Evolutionary conservation across 2,113 vertebrate species (phyloP), one percentile per base, ranked within the genome.

Genomic region (Elgaria multicarinata): DNA sequence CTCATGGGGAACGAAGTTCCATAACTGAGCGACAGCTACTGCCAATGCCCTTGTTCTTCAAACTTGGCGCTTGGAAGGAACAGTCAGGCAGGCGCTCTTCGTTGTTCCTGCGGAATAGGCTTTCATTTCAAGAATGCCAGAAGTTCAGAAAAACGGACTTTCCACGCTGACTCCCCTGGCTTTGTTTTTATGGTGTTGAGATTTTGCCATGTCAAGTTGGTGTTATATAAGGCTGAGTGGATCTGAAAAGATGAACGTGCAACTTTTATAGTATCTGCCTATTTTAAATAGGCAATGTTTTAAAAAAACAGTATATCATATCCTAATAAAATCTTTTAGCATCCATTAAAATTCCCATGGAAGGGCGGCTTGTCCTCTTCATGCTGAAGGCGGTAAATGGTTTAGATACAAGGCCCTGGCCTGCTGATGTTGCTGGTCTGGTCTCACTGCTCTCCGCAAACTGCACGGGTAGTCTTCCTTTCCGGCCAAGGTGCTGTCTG

Each of bases 51-150:
- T 42, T 67, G 39, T 39, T 67, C 9, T 67, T 83, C 58, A 62
- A 33, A 36, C 81, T 66, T 82, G 79, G 53, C 13, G 28, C 24
- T 4, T 12, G 31, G 14, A 62, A 36, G 13, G n/a, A 53, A 55
- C 31, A n/a, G 28, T 20, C 1, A 14, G 13, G 33, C 50, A n/a
- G 46, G 13, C 67, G 87, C n/a, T 55, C 87, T 94, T n/a, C n/a
- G n/a, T n/a, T n/a, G n/a, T n/a, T n/a, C n/a, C n/a, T 92, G 88
- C 67, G 89, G 0, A 39, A 10, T 87, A 90, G 58, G 7, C 31
- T 90, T 82, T 85, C 83, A 28, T 69, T 92, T 92, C 91, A 78
- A 92, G 86, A 42, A 90, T 87, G 72, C 75, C 33, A 89, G 72
- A 91, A 89, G 85, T 62, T 69, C 39, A 76, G 71, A 87, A 67